These are phyloP conservation scores for Trichogramma pretiosum DNA, from an alignment of 1,140 invertebrate species.

Conservation along the genomic window DNA sequence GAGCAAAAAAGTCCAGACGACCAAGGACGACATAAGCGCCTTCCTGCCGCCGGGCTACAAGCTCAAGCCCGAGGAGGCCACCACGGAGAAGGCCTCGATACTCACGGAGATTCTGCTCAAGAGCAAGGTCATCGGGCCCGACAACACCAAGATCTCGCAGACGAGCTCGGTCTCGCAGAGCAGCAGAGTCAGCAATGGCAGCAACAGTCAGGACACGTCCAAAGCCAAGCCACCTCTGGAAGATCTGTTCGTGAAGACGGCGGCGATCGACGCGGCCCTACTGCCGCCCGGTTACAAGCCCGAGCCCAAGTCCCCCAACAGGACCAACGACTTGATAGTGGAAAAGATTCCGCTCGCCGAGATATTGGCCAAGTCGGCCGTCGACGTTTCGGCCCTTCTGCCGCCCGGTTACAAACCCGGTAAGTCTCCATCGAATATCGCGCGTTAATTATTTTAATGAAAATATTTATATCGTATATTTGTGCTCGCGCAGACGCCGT, in stretches of 20 bases:
- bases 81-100: constrained; percentile 32
- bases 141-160: no score
- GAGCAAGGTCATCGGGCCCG: no score
- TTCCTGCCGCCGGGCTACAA: constrained; percentile 61
- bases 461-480: no score
- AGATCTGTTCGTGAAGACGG: constrained; percentile 39
- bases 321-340: background rate
- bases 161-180: no score
- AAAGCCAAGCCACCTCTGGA: constrained; percentile 13
- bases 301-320: no score
- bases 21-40: constrained; percentile 47
- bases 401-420: constrained; percentile 50
- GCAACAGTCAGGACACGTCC: background rate
- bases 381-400: constrained; percentile 55
- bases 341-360: constrained; percentile 13
- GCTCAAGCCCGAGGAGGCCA: constrained; percentile 37
- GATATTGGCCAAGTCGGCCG: constrained; percentile 42
- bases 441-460: background rate
- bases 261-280: constrained; percentile 54
- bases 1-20: constrained; percentile 12
- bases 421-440: constrained; percentile 17
- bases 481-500: background rate
- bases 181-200: background rate
- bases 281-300: constrained; percentile 53
- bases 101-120: constrained; percentile 29